phyloP scores from a whole-genome alignment of 2,797 vertebrate genomes.

The Brotula barbata region DNA sequence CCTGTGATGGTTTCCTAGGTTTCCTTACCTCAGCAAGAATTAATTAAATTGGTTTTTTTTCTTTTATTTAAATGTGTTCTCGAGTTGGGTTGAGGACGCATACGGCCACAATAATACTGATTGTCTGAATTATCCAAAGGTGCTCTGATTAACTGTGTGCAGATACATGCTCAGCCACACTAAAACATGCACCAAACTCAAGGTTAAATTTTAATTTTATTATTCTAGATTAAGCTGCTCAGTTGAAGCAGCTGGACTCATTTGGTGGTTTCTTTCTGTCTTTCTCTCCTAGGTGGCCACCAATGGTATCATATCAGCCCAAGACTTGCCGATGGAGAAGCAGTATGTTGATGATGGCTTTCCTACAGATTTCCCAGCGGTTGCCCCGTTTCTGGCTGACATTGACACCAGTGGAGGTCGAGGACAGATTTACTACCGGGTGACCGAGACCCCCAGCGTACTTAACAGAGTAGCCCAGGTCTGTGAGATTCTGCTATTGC shows the following conservation, averaged over 20 bases:
- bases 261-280: not conserved
- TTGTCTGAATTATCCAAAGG: not conserved
- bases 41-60: too few species aligned
- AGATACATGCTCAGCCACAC: not conserved
- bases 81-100: too few species aligned
- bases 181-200: too few species aligned
- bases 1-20: too few species aligned
- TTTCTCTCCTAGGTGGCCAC: conserved; percentile 87
- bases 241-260: not conserved
- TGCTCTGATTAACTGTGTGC: not conserved
- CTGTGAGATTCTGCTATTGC: conserved; percentile 1
- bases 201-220: not conserved
- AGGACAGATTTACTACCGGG: conserved; percentile 88
- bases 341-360: conserved; percentile 95
- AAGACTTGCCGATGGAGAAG: conserved; percentile 94
- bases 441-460: conserved; percentile 81
- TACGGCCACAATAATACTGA: too few species aligned
- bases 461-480: conserved; percentile 76
- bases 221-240: not conserved
- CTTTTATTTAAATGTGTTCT: too few species aligned
- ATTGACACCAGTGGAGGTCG: conserved; percentile 88
- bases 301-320: conserved; percentile 95
- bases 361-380: conserved; percentile 92
- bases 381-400: conserved; percentile 94
- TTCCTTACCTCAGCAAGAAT: too few species aligned